Percentiles rank a stretch among this genome's conserved stretches.
These are phyloP conservation scores for Gasterosteus aculeatus DNA, from an alignment of 2,113 vertebrate genomes.

Conservation along the genomic window DNA sequence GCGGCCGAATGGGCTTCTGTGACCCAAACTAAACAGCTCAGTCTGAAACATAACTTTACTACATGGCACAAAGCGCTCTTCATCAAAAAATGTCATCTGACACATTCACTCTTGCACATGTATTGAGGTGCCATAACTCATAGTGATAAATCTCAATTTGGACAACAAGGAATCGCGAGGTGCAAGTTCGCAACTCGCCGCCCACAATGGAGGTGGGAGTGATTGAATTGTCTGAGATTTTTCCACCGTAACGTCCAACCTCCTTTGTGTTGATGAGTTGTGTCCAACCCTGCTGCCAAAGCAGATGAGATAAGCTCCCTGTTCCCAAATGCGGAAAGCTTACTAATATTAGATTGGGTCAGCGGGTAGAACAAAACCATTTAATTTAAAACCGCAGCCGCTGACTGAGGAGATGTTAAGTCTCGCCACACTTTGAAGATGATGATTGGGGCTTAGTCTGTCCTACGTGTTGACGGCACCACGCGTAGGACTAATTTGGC, in stretches of 20 bases:
- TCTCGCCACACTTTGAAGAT: constrained; percentile 27
- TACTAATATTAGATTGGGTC: constrained; percentile 31
- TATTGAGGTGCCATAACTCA: constrained; percentile 53
- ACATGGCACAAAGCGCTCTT: constrained; percentile 53
- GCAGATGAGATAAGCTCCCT: constrained; percentile 13
- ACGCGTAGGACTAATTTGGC: constrained; percentile 1
- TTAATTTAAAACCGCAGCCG: constrained; percentile 37
- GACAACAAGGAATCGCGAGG: constrained; percentile 35
- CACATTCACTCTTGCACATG: constrained; percentile 32
- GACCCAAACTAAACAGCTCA: constrained; percentile 67
- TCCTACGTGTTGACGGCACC: constrained; percentile 25
- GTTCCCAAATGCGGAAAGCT: constrained; percentile 35
- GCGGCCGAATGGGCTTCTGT: constrained; percentile 29
- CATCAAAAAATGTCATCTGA: constrained; percentile 17
- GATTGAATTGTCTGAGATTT: constrained; percentile 22
- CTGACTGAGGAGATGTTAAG: constrained; percentile 24
- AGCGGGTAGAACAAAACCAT: constrained; percentile 5
- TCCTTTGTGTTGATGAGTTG: constrained; percentile 55
- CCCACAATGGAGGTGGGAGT: constrained; percentile 25
- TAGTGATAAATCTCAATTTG: constrained; percentile 44
- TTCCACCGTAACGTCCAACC: constrained; percentile 34
- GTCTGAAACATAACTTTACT: constrained; percentile 57
- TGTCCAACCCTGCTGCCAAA: constrained; percentile 42
- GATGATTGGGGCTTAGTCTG: constrained; percentile 10
- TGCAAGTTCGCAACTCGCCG: constrained; percentile 20